These are phyloP conservation scores for Poliocrania exsul DNA, from an alignment of 2,797 vertebrate species.

Conservation along the genomic window DNA sequence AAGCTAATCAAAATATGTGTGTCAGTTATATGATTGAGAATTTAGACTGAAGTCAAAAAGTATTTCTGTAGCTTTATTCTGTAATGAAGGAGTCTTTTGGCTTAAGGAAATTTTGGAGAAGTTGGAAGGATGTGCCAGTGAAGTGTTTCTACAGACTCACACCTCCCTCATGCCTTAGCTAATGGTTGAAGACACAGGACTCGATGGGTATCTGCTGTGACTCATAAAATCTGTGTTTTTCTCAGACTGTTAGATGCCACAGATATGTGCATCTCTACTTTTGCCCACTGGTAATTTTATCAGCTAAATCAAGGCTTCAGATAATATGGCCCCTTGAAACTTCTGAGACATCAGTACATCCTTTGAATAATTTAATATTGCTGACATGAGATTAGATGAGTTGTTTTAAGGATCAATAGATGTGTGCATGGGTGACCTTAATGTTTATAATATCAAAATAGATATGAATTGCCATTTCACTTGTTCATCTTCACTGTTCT, in stretches of 20 bases:
- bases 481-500: background rate
- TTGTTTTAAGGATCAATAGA: background rate
- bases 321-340: background rate
- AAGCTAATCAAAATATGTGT: background rate
- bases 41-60: background rate
- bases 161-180: background rate
- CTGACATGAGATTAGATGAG: background rate
- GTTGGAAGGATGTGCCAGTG: background rate
- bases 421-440: rapidly evolving
- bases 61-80: background rate
- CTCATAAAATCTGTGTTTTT: background rate
- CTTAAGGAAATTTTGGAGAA: background rate
- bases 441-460: background rate
- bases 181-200: background rate
- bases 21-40: background rate
- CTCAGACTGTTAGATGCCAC: background rate
- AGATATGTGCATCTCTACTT: background rate
- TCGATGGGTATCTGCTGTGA: background rate
- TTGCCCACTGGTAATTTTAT: background rate
- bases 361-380: background rate
- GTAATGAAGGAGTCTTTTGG: background rate
- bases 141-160: background rate
- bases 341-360: background rate
- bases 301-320: background rate
- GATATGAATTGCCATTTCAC: background rate